Percentiles rank a stretch among this genome's conserved stretches.
These are phyloP conservation scores for Acrobasis suavella DNA, from an alignment of 2,888 invertebrate species.

Conservation along the genomic window DNA sequence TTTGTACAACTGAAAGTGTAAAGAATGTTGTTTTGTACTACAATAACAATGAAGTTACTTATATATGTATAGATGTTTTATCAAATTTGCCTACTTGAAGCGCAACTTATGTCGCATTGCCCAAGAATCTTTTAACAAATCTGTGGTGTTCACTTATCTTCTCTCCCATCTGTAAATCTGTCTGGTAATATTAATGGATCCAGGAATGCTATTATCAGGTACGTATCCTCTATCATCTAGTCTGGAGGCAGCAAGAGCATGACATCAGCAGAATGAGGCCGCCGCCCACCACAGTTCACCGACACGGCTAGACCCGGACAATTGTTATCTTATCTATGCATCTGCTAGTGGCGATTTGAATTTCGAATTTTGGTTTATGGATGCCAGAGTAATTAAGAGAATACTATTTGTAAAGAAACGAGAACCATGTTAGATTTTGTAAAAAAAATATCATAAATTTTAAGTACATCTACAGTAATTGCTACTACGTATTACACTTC, in stretches of 20 bases:
- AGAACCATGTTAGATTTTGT: too few species aligned
- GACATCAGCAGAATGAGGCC: slow-evolving; percentile 62
- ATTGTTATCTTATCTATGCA: slow-evolving; percentile 36
- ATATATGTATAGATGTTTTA: too few species aligned
- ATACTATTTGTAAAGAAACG: not conserved
- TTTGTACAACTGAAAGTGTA: too few species aligned
- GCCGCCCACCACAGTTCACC: slow-evolving; percentile 59
- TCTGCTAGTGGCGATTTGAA: slow-evolving; percentile 31
- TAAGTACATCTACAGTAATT: too few species aligned
- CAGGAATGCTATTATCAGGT: slow-evolving; percentile 13
- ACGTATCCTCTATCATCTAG: slow-evolving; percentile 26
- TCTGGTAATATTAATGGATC: not conserved
- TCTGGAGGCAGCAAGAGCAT: slow-evolving; percentile 45
- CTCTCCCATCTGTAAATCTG: not conserved
- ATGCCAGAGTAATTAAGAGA: not conserved
- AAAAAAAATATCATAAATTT: too few species aligned
- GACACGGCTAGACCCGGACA: slow-evolving; percentile 27
- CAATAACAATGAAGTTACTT: too few species aligned
- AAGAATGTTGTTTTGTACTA: too few species aligned
- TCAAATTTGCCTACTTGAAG: too few species aligned
- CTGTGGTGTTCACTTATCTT: not conserved
- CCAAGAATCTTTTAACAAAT: too few species aligned
- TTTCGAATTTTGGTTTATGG: not conserved
- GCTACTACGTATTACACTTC: too few species aligned
- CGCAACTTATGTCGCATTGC: too few species aligned